These are phyloP conservation scores for Graptemys geographica DNA, from an alignment of 2,797 vertebrate species.

Conservation along the genomic window DNA sequence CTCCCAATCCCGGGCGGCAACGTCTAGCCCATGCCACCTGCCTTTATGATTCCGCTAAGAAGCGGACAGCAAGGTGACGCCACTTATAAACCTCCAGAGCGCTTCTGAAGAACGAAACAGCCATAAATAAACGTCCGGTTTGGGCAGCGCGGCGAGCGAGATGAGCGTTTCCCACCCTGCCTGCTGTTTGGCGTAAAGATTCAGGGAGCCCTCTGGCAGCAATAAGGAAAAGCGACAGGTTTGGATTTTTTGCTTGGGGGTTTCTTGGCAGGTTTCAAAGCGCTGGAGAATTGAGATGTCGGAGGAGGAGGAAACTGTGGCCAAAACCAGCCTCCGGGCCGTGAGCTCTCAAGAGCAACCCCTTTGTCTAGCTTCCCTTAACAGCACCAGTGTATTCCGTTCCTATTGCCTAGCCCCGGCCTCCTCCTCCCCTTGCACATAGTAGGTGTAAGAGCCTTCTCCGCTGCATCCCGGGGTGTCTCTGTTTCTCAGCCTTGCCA, in stretches of 20 bases:
- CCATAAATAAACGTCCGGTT: fast-evolving
- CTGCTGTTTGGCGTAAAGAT: not conserved
- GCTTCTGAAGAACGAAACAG: not conserved
- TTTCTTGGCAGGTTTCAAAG: not conserved
- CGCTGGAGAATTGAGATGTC: not conserved
- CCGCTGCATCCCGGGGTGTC: not conserved
- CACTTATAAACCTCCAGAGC: not conserved
- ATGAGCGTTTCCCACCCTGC: not conserved
- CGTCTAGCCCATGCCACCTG: not conserved
- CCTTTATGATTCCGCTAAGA: not conserved
- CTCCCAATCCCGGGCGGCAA: no score
- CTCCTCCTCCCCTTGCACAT: not conserved
- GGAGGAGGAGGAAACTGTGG: fast-evolving
- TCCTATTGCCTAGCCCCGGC: not conserved
- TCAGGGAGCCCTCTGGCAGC: fast-evolving
- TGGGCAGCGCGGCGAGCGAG: not conserved
- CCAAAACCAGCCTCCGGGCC: fast-evolving
- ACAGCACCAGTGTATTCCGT: not conserved
- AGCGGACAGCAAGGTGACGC: not conserved
- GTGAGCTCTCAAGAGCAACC: conserved; percentile 3
- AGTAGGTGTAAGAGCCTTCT: not conserved
- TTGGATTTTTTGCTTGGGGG: not conserved
- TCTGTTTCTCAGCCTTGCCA: not conserved
- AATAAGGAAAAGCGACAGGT: conserved; percentile 54
- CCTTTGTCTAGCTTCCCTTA: not conserved